phyloP scores from a whole-genome alignment of 2,797 vertebrate species.

The Macroramphosus scolopax region DNA sequence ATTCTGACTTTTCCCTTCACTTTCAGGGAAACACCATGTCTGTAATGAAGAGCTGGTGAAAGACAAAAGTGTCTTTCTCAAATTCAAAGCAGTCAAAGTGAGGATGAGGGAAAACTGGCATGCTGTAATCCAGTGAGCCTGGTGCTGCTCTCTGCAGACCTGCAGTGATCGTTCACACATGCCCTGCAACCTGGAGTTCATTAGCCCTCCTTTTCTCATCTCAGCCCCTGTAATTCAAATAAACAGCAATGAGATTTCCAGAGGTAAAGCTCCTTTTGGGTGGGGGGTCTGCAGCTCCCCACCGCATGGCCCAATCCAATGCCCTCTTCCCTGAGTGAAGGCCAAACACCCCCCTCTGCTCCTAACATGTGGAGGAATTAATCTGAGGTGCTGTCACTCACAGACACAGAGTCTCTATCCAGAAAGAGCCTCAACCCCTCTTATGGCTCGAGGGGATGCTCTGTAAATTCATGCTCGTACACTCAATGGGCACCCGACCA shows the following conservation, averaged over 20 bases:
- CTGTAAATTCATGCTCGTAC: constrained; percentile 43
- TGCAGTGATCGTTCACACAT: constrained; percentile 81
- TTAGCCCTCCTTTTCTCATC: constrained; percentile 80
- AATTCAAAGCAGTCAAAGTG: too few relatives aligned
- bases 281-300: constrained; percentile 71
- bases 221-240: constrained; percentile 82
- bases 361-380: constrained; percentile 65
- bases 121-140: constrained; percentile 69
- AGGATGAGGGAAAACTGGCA: constrained; percentile 36
- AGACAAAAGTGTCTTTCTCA: constrained; percentile 49
- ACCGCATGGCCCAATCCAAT: constrained; percentile 51
- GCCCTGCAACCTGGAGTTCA: constrained; percentile 81
- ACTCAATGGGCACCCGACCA: constrained; percentile 35
- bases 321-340: constrained; percentile 50
- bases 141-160: constrained; percentile 70
- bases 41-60: constrained; percentile 43
- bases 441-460: constrained; percentile 51
- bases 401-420: constrained; percentile 41
- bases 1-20: too few relatives aligned
- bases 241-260: constrained; percentile 84
- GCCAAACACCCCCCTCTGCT: constrained; percentile 37
- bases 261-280: constrained; percentile 77
- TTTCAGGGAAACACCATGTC: constrained; percentile 21
- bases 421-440: constrained; percentile 40
- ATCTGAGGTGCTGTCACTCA: constrained; percentile 71